phyloP scores from a whole-genome alignment of 2,888 invertebrate species.

The Zhuqinia jingwanae region DNA sequence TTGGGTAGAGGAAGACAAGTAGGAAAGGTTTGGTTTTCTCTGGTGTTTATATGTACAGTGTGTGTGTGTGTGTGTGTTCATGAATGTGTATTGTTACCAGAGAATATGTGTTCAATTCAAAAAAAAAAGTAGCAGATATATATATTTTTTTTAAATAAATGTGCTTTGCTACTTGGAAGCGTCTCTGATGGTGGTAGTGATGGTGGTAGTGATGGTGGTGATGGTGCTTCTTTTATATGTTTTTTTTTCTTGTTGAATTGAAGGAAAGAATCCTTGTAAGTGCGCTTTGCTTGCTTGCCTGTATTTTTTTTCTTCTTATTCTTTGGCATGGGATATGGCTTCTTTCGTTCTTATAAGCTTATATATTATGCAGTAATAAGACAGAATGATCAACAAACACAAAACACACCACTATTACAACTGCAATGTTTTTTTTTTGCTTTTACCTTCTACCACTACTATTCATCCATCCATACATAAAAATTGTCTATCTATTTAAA shows the following conservation, averaged over 20 bases:
- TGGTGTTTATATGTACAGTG: not conserved
- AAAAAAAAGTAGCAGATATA: not conserved
- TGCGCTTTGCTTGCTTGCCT: no score
- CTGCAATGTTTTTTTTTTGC: conserved; percentile 21
- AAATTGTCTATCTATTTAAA: conserved; percentile 52
- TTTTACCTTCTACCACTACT: not conserved
- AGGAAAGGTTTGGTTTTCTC: conserved; percentile 34
- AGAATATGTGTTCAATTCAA: no score
- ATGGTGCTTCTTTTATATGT: no score
- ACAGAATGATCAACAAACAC: conserved; percentile 1
- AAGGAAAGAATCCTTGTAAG: conserved; percentile 47
- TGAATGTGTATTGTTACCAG: no score
- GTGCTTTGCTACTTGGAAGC: not conserved
- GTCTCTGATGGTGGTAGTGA: not conserved
- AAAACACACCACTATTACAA: not conserved
- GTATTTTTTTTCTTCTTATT: conserved; percentile 17
- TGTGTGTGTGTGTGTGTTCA: not conserved
- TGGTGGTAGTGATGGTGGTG: not conserved
- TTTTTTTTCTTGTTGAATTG: no score
- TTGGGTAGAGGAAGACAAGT: no score
- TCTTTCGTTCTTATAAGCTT: conserved; percentile 7
- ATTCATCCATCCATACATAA: conserved; percentile 37
- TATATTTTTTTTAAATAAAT: no score
- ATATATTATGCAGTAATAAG: conserved; percentile 26
- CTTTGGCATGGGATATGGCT: conserved; percentile 37